phyloP scores from a whole-genome alignment of 37 sponge, comb jelly and placozoan genomes.

The Geodia barretti region DNA sequence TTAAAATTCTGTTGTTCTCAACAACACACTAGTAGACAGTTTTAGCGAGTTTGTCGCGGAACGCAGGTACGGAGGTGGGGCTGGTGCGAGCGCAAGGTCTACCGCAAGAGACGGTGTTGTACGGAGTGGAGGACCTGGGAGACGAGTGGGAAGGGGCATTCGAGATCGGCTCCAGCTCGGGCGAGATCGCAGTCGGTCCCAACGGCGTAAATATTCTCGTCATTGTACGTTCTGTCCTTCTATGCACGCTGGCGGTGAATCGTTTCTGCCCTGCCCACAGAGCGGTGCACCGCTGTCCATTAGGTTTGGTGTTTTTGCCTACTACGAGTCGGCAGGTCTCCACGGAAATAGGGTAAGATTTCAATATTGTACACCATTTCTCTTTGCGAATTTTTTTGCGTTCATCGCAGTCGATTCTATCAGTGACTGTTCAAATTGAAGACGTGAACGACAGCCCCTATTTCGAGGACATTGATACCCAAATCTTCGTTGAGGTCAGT shows the following conservation, averaged over 20 bases:
- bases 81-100: constrained; percentile 12
- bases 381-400: not conserved
- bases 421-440: constrained; percentile 18
- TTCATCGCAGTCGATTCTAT: constrained; percentile 13
- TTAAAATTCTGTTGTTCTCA: not conserved
- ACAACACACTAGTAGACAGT: not conserved
- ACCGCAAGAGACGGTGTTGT: constrained; percentile 4
- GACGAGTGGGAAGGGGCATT: constrained; percentile 11
- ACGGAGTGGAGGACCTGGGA: constrained; percentile 17
- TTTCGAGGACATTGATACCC: not conserved
- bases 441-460: constrained; percentile 31
- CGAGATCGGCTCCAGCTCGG: constrained; percentile 6
- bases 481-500: constrained; percentile 12
- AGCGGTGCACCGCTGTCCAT: not conserved
- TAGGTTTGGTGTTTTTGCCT: constrained; percentile 21
- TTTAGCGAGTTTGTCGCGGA: not conserved
- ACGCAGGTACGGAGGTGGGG: constrained; percentile 21
- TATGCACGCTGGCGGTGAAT: too few species aligned
- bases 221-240: too few species aligned
- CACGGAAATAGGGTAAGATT: constrained; percentile 25
- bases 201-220: constrained; percentile 14
- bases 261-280: too few species aligned
- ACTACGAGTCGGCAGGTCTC: constrained; percentile 20
- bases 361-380: not conserved
- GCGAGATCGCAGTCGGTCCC: constrained; percentile 26